Evolutionary conservation across 1,140 invertebrate genomes (phyloP).

Genomic region (Drosophila seguyi): DNA sequence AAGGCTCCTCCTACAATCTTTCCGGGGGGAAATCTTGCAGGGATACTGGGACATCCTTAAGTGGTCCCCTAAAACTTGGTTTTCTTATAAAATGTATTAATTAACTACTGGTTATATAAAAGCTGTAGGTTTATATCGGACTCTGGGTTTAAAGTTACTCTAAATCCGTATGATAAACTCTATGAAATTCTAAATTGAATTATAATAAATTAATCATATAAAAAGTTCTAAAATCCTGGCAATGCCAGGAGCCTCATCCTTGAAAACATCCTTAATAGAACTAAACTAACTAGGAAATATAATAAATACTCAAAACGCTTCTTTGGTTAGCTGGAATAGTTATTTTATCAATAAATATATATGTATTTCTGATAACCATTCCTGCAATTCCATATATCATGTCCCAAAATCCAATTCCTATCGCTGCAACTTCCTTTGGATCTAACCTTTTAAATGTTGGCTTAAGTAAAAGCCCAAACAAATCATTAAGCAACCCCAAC

Average conservation of each 20-base stretch:
- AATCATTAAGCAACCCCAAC: slow-evolving; percentile 20
- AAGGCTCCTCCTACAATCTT: background rate
- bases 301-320: background rate
- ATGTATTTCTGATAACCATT: background rate
- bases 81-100: background rate
- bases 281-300: background rate
- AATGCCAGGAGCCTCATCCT: background rate
- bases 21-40: background rate
- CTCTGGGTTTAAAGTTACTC: background rate
- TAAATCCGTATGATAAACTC: too few species aligned
- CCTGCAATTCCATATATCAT: background rate
- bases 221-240: too few species aligned
- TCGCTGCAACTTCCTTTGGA: slow-evolving; percentile 17
- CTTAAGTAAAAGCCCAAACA: slow-evolving; percentile 36
- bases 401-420: background rate
- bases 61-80: background rate
- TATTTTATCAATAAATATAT: background rate
- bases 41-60: slow-evolving; percentile 4
- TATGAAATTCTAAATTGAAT: too few species aligned
- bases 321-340: background rate
- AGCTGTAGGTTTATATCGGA: background rate
- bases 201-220: background rate
- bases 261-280: background rate
- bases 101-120: background rate
- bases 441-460: slow-evolving; percentile 21